Evolutionary conservation across 2,888 invertebrate genomes (phyloP).

Genomic region (Drosophila atroscutellata): DNA sequence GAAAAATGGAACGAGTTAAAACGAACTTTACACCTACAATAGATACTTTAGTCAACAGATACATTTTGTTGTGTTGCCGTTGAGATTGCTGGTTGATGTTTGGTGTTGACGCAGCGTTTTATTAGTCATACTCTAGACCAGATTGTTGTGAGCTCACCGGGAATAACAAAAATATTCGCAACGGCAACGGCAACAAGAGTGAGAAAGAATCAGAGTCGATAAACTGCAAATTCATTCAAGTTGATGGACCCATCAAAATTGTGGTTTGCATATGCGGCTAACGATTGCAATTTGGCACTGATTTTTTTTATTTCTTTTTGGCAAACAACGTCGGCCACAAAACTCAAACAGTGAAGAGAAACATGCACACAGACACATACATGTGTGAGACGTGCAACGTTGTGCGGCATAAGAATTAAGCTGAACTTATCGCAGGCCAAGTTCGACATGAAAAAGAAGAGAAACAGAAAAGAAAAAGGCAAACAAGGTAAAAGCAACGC

Average conservation of each 20-base stretch:
- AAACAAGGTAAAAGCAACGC: conserved; percentile 52
- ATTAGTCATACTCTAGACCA: conserved; percentile 58
- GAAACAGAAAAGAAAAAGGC: conserved; percentile 8
- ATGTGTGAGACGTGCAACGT: conserved; percentile 55
- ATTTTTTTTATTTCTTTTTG: conserved; percentile 39
- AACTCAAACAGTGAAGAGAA: conserved; percentile 12
- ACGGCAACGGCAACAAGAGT: conserved; percentile 1
- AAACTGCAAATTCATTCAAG: conserved; percentile 59
- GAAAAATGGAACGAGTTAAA: conserved; percentile 33
- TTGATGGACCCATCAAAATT: conserved; percentile 54
- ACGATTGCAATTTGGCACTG: conserved; percentile 60
- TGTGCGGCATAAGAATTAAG: conserved; percentile 66
- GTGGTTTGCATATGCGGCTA: conserved; percentile 55
- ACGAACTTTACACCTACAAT: conserved; percentile 56
- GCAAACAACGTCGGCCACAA: conserved; percentile 25
- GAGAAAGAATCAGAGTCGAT: conserved; percentile 25
- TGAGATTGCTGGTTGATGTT: conserved; percentile 13
- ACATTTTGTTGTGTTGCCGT: conserved; percentile 24
- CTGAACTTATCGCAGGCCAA: conserved; percentile 56
- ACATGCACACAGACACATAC: conserved; percentile 14
- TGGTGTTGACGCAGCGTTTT: conserved; percentile 40
- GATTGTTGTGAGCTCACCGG: conserved; percentile 19
- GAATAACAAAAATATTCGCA: conserved; percentile 6
- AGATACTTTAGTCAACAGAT: conserved; percentile 44
- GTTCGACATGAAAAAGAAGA: conserved; percentile 31